Evolutionary conservation across 2,888 invertebrate species (phyloP).

Genomic region (Melangyna quadrimaculata): DNA sequence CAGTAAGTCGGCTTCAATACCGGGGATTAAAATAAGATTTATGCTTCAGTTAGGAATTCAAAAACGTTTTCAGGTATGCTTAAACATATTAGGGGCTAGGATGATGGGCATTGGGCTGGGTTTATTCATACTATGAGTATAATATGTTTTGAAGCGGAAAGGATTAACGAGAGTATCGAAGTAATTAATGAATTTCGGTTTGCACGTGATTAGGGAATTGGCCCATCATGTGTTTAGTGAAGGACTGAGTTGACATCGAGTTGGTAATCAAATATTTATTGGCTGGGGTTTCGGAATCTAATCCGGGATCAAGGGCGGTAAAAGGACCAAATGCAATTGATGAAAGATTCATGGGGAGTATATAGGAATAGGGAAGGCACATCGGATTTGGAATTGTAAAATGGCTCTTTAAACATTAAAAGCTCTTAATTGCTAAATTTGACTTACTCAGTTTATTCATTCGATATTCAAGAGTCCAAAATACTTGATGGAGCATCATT

Average conservation of each 20-base stretch:
- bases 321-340: constrained; percentile 1
- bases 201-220: constrained; percentile 44
- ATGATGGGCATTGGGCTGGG: too few species aligned
- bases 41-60: constrained; percentile 55
- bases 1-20: constrained; percentile 57
- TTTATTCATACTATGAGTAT: too few species aligned
- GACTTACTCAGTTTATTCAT: too few species aligned
- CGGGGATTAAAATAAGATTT: constrained; percentile 66
- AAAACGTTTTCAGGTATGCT: constrained; percentile 30
- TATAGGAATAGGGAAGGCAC: not conserved
- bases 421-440: not conserved
- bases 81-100: too few species aligned
- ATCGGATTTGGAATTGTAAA: not conserved
- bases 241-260: not conserved
- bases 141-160: constrained; percentile 65
- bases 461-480: too few species aligned
- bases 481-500: not conserved
- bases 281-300: constrained; percentile 18
- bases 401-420: not conserved
- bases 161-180: constrained; percentile 67
- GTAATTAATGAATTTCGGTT: constrained; percentile 62
- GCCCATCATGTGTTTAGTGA: constrained; percentile 19
- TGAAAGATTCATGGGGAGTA: not conserved
- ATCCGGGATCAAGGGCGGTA: constrained; percentile 15
- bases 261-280: constrained; percentile 20